Percentiles rank a stretch among this genome's conserved stretches.
Evolutionary conservation across 2,888 invertebrate genomes (phyloP).

Genomic region (Eubasilissa splendida): DNA sequence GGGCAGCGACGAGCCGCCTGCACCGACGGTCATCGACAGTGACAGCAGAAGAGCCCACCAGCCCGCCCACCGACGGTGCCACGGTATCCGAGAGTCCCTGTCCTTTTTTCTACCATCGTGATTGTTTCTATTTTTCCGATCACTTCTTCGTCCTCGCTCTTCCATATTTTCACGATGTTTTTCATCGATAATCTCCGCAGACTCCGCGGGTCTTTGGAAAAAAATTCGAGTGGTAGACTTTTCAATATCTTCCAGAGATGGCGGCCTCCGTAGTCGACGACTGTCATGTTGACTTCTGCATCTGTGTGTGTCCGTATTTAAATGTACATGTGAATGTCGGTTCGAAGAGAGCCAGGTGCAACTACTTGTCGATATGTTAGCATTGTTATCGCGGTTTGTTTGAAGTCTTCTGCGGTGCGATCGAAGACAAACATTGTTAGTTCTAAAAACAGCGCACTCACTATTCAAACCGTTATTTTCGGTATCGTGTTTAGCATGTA

Average conservation of each 20-base stretch:
- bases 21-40: conserved; percentile 72
- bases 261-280: background rate
- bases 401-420: conserved; percentile 8
- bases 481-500: conserved; percentile 32
- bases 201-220: background rate
- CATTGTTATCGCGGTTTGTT: conserved; percentile 1
- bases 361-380: conserved; percentile 24
- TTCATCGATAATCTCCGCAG: background rate
- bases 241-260: background rate
- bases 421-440: conserved; percentile 30
- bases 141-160: background rate
- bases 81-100: conserved; percentile 1
- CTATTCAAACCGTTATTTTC: conserved; percentile 35
- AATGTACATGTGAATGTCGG: background rate
- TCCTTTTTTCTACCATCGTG: conserved; percentile 21
- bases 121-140: background rate
- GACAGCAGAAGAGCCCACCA: conserved; percentile 73
- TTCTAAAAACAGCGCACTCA: conserved; percentile 34
- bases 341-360: background rate
- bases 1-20: conserved; percentile 66
- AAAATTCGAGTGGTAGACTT: background rate
- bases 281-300: background rate
- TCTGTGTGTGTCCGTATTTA: background rate
- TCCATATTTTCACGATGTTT: background rate
- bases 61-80: conserved; percentile 34